A percentile compares a stretch with the other conserved stretches of the same genome.
phyloP scores from a whole-genome alignment of 2,888 invertebrate genomes.

The Schrankia costaestrigalis region DNA sequence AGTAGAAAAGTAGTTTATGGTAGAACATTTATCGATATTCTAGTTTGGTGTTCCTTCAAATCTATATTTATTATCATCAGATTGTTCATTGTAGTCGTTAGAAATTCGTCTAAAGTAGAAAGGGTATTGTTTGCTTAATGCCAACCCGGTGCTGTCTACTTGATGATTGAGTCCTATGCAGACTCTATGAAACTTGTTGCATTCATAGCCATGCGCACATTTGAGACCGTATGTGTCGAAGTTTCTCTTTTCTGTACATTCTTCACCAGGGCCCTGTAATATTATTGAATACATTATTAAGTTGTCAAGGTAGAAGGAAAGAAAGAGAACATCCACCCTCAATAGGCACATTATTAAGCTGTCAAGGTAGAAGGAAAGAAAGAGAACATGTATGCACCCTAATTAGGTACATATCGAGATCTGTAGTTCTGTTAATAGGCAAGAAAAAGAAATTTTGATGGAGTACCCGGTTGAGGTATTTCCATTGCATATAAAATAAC shows the following conservation, averaged over 20 bases:
- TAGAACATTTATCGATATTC: no score
- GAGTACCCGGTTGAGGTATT: no score
- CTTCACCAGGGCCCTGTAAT: slow-evolving; percentile 57
- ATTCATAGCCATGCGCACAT: slow-evolving; percentile 61
- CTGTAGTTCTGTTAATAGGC: no score
- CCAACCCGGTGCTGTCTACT: slow-evolving; percentile 43
- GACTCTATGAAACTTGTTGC: slow-evolving; percentile 49
- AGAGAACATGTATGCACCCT: no score
- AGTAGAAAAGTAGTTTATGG: no score
- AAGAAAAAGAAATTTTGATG: no score
- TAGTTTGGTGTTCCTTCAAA: slow-evolving; percentile 20
- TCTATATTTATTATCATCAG: slow-evolving; percentile 16
- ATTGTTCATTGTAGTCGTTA: slow-evolving; percentile 14
- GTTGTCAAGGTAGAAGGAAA: neutral
- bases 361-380: no score
- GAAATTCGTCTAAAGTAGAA: slow-evolving; percentile 32
- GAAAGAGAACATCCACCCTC: no score
- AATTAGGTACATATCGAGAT: no score
- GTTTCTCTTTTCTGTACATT: slow-evolving; percentile 63
- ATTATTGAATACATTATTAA: neutral
- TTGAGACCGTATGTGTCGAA: slow-evolving; percentile 56
- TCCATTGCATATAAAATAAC: no score
- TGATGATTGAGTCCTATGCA: slow-evolving; percentile 54
- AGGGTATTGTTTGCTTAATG: slow-evolving; percentile 42
- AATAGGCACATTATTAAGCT: no score